These are phyloP conservation scores for Helicoverpa zea DNA, from an alignment of 1,140 invertebrate species.

Conservation along the genomic window DNA sequence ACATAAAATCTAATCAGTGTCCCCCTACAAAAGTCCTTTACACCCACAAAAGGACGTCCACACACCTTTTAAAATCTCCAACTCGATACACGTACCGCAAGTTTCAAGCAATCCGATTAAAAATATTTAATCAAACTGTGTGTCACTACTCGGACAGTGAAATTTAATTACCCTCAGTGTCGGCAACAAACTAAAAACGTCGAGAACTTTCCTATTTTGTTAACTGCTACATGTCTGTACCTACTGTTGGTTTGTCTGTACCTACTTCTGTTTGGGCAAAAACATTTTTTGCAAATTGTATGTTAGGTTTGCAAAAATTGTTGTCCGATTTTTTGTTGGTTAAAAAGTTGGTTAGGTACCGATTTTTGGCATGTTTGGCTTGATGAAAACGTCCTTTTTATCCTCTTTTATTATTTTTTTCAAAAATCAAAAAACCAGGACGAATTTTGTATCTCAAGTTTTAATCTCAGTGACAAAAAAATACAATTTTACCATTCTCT, in stretches of 20 bases:
- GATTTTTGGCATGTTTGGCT: too few species aligned
- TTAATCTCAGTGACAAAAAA: too few species aligned
- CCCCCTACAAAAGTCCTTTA: background rate
- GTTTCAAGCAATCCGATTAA: conserved; percentile 32
- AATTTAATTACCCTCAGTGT: conserved; percentile 37
- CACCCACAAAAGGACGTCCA: conserved; percentile 8
- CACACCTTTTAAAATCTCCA: background rate
- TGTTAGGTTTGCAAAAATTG: too few species aligned
- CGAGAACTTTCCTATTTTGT: conserved; percentile 28
- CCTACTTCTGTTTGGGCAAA: background rate
- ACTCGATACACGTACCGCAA: conserved; percentile 18
- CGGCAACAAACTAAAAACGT: conserved; percentile 18
- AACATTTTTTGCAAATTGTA: too few species aligned
- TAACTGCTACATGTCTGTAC: background rate
- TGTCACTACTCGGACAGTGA: background rate
- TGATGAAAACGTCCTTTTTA: too few species aligned
- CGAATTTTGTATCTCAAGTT: too few species aligned
- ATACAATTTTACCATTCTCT: too few species aligned
- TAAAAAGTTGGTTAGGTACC: too few species aligned
- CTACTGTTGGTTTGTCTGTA: background rate
- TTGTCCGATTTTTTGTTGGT: too few species aligned
- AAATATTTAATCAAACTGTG: conserved; percentile 27
- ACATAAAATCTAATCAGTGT: background rate
- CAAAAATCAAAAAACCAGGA: too few species aligned
- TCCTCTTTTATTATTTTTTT: too few species aligned